Conservation (phyloP, 2,888 invertebrate species). For the Sarcophaga carnaria region DNA sequence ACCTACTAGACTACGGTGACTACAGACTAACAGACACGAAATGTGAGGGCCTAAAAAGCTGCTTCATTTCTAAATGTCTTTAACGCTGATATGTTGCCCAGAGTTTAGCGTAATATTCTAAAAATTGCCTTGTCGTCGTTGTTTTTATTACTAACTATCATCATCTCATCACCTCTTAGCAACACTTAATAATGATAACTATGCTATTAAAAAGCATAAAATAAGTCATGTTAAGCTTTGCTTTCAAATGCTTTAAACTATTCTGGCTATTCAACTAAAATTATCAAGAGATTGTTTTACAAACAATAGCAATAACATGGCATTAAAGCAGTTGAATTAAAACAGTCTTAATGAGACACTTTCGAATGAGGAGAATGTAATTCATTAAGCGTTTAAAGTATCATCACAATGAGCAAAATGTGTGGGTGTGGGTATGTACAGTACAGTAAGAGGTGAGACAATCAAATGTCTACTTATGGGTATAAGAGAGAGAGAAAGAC, state of each 20-base stretch:
- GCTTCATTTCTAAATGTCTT: too few relatives aligned
- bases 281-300: not conserved
- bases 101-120: too few relatives aligned
- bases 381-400: conserved; percentile 64
- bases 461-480: not conserved
- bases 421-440: not conserved
- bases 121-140: too few relatives aligned
- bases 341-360: conserved; percentile 10
- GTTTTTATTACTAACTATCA: too few relatives aligned
- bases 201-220: too few relatives aligned
- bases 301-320: not conserved
- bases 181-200: too few relatives aligned
- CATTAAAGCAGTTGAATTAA: not conserved
- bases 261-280: not conserved
- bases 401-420: conserved; percentile 50
- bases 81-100: too few relatives aligned
- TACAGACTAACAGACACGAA: too few relatives aligned
- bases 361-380: conserved; percentile 13
- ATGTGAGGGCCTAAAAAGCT: too few relatives aligned
- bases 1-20: too few relatives aligned
- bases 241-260: not conserved
- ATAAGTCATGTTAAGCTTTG: not conserved
- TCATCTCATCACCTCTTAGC: too few relatives aligned
- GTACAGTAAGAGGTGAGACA: too few relatives aligned
- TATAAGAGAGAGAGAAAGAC: not conserved